These are phyloP conservation scores for Prosopocoilus inquinatus DNA, from an alignment of 2,888 invertebrate species.

Conservation along the genomic window DNA sequence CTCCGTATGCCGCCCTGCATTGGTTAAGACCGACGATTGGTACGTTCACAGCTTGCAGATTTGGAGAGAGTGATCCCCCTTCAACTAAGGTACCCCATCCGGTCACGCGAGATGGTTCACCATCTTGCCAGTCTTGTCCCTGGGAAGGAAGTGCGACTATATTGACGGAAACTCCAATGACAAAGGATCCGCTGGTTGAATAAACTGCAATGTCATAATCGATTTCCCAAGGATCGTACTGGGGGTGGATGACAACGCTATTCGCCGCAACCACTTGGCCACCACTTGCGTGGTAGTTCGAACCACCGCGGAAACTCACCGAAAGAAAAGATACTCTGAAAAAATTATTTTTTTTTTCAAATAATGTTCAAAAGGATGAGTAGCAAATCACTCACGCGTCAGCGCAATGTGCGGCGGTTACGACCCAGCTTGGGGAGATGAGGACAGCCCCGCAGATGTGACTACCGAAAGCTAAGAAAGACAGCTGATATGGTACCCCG, in stretches of 20 bases:
- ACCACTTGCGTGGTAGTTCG: constrained; percentile 7
- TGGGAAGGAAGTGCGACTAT: not conserved
- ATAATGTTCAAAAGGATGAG: not conserved
- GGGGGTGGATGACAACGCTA: constrained; percentile 6
- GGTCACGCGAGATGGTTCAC: constrained; percentile 1
- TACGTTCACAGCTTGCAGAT: not conserved
- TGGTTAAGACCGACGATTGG: constrained; percentile 1
- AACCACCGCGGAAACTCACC: constrained; percentile 8
- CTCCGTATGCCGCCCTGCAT: not conserved
- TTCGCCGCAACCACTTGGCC: constrained; percentile 8
- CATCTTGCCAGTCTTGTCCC: not conserved
- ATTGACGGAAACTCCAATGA: not conserved
- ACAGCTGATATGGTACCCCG: constrained; percentile 10
- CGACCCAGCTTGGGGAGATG: not conserved
- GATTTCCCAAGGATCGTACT: not conserved
- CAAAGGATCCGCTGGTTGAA: not conserved
- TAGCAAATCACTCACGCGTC: not conserved
- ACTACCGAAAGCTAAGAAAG: not conserved
- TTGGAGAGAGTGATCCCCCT: not conserved
- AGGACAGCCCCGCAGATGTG: constrained; percentile 14
- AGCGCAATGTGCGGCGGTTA: constrained; percentile 14
- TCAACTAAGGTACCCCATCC: constrained; percentile 19
- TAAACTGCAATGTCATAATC: constrained; percentile 3
- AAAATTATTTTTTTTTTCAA: not conserved
- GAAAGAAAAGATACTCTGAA: too few species aligned